Percentiles rank a stretch among this genome's conserved stretches.
phyloP scores from a whole-genome alignment of 2,888 invertebrate genomes.

The Pyrgus malvae region DNA sequence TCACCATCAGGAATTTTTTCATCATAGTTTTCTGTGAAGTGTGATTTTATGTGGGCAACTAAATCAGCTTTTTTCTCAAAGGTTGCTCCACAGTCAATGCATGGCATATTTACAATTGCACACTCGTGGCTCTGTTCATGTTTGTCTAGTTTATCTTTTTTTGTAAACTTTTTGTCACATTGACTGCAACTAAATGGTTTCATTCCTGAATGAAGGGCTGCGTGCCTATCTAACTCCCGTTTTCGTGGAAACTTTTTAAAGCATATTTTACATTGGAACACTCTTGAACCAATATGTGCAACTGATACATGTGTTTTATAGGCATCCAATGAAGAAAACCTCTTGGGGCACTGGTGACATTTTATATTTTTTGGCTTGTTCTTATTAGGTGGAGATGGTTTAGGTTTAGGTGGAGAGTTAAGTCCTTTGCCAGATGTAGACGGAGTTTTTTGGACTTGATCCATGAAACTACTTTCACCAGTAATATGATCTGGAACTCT shows the following conservation, averaged over 20 bases:
- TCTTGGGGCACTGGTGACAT: constrained; percentile 77
- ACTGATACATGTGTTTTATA: constrained; percentile 78
- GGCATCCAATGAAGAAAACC: constrained; percentile 74
- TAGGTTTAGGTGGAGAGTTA: constrained; percentile 60
- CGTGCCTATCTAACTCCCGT: constrained; percentile 86
- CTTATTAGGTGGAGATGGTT: constrained; percentile 52
- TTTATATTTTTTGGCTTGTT: constrained; percentile 76
- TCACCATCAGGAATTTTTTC: constrained; percentile 59
- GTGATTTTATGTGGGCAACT: constrained; percentile 82
- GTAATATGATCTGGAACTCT: constrained; percentile 77
- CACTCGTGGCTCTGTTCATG: constrained; percentile 86
- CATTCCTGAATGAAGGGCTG: constrained; percentile 84
- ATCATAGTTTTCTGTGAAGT: constrained; percentile 76
- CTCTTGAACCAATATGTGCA: constrained; percentile 78
- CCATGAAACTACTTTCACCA: constrained; percentile 72
- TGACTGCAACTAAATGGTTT: constrained; percentile 85
- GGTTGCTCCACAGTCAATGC: constrained; percentile 83
- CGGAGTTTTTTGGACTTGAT: constrained; percentile 61
- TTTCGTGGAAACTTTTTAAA: constrained; percentile 86
- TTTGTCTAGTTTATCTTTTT: constrained; percentile 86
- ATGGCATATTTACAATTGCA: constrained; percentile 82
- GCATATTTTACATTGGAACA: constrained; percentile 85
- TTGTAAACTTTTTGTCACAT: constrained; percentile 85
- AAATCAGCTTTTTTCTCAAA: constrained; percentile 82
- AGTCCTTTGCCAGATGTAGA: constrained; percentile 50